A percentile compares a stretch with the other conserved stretches of the same genome.
phyloP scores from a whole-genome alignment of 2,888 invertebrate species.

The Apamea monoglypha region DNA sequence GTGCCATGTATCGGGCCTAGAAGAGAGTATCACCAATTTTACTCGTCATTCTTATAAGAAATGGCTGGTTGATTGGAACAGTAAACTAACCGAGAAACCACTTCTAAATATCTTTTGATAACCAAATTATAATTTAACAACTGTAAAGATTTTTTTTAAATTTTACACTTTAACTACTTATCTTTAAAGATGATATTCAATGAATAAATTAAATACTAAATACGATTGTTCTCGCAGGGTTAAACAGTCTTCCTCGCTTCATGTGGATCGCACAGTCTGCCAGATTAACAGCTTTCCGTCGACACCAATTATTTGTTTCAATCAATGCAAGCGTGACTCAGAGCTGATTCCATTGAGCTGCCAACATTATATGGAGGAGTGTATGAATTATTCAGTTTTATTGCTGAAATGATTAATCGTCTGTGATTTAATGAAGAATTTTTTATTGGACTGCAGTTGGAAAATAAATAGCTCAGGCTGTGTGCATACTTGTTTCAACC shows the following conservation, averaged over 20 bases:
- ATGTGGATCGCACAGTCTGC: slow-evolving; percentile 57
- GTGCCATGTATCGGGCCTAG: background rate
- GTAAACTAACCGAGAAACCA: background rate
- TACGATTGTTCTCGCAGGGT: slow-evolving; percentile 40
- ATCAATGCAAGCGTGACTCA: slow-evolving; percentile 66
- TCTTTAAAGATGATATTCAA: background rate
- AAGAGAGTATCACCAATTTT: background rate
- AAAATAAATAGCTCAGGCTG: background rate
- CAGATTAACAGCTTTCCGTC: slow-evolving; percentile 64
- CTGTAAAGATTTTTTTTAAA: background rate
- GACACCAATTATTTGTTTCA: slow-evolving; percentile 71
- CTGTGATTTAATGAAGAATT: background rate
- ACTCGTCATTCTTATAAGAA: background rate
- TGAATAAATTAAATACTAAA: slow-evolving; percentile 7
- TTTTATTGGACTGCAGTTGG: background rate
- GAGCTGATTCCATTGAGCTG: slow-evolving; percentile 48
- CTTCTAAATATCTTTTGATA: background rate
- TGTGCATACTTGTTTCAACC: background rate
- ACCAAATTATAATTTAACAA: background rate
- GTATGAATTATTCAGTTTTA: slow-evolving; percentile 40
- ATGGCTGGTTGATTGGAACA: background rate
- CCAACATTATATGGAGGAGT: slow-evolving; percentile 34
- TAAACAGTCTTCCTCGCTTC: slow-evolving; percentile 44
- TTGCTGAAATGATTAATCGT: slow-evolving; percentile 16
- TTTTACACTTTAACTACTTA: background rate